Conservation (phyloP, 2,888 invertebrate species). For the Coelinius sp. region DNA sequence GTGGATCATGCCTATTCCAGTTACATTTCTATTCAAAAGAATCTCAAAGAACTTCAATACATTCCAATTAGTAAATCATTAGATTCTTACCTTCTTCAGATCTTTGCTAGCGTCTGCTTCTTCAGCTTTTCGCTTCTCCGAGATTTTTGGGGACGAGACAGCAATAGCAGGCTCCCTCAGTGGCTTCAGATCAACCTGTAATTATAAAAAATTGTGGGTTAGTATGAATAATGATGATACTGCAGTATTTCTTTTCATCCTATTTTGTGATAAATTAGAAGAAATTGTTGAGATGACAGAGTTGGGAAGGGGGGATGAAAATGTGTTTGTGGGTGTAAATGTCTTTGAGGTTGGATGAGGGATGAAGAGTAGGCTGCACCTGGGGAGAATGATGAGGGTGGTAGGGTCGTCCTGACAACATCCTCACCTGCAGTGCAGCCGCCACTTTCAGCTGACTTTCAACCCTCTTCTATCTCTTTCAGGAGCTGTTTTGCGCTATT, state of each 20-base stretch:
- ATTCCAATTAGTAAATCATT: not conserved
- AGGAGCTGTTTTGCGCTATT: constrained; percentile 12
- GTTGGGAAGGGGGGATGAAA: not conserved
- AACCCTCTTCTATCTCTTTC: constrained; percentile 40
- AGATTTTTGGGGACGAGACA: constrained; percentile 68
- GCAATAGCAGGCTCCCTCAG: constrained; percentile 65
- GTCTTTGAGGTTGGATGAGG: not conserved
- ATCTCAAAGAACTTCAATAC: not conserved
- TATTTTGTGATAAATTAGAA: not conserved
- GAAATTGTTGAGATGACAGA: not conserved
- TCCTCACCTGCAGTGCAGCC: constrained; percentile 68
- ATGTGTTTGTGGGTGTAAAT: not conserved
- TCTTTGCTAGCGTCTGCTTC: constrained; percentile 87
- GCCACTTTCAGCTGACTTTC: constrained; percentile 49
- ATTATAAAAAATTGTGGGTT: constrained; percentile 40
- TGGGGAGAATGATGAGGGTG: constrained; percentile 56
- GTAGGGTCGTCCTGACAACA: constrained; percentile 69
- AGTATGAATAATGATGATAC: not conserved
- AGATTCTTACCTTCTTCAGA: constrained; percentile 88
- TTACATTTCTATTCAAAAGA: not conserved
- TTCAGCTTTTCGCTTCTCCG: constrained; percentile 88
- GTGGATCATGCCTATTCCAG: not conserved
- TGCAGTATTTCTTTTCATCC: not conserved
- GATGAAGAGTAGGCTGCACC: not conserved
- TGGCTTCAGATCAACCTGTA: constrained; percentile 68